Percentiles rank a stretch among this genome's conserved stretches.
These are phyloP conservation scores for Phataginus tricuspis DNA, from an alignment of 2,797 vertebrate genomes.

Conservation along the genomic window DNA sequence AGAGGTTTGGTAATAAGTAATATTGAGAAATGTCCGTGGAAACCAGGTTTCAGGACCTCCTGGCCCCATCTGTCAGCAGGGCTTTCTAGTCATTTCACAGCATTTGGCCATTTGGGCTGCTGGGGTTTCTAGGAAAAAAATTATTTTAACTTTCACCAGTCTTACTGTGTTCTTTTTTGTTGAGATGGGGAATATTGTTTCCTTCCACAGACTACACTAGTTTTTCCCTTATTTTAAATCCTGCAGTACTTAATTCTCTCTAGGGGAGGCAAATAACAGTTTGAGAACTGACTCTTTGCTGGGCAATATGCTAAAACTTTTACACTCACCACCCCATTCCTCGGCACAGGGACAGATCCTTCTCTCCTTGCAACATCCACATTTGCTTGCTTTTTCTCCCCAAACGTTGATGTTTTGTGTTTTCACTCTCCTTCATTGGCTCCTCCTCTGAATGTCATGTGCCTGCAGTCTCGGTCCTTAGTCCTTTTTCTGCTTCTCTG, in stretches of 20 bases:
- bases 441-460: background rate
- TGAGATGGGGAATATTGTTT: background rate
- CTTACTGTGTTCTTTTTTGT: background rate
- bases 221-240: conserved; percentile 43
- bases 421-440: background rate
- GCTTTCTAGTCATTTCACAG: background rate
- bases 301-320: background rate
- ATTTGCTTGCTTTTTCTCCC: background rate
- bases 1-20: background rate
- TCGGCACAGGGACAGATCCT: background rate
- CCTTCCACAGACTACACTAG: background rate
- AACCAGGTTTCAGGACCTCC: background rate
- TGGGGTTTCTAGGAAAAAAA: background rate
- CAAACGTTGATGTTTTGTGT: background rate
- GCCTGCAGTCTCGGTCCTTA: background rate
- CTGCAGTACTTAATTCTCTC: background rate
- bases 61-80: background rate
- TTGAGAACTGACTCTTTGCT: background rate
- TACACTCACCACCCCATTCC: background rate
- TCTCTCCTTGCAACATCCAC: background rate
- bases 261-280: background rate
- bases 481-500: background rate
- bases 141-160: background rate
- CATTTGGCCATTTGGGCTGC: background rate
- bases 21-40: background rate